Conservation (phyloP, 2,113 vertebrate species). For the Channa argus region DNA sequence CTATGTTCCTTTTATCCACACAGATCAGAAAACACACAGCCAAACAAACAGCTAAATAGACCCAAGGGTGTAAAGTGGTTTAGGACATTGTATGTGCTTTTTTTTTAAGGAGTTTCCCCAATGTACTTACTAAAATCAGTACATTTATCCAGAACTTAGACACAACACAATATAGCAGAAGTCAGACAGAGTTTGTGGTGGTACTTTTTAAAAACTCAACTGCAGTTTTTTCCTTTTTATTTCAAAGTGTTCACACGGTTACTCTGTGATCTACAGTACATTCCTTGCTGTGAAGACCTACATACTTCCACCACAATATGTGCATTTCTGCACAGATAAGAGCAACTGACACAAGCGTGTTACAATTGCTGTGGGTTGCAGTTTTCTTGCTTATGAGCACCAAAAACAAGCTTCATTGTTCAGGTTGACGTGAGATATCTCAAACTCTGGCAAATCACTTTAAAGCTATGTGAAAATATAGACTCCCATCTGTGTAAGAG, state of each 20-base stretch:
- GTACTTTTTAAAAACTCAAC: background rate
- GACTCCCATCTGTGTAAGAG: background rate
- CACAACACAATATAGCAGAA: background rate
- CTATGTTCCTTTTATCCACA: slow-evolving; percentile 11
- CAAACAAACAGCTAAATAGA: slow-evolving; percentile 16
- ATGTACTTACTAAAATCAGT: background rate
- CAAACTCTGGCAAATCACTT: slow-evolving; percentile 2
- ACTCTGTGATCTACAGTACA: background rate
- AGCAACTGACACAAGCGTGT: background rate
- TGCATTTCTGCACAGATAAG: background rate
- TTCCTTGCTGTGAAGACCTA: background rate
- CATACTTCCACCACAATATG: background rate
- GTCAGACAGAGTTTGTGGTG: background rate
- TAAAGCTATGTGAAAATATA: slow-evolving; percentile 10
- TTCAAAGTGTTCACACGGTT: background rate
- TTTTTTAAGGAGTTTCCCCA: background rate
- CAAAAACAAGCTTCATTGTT: background rate
- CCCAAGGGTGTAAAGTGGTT: slow-evolving; percentile 2
- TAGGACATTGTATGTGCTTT: background rate
- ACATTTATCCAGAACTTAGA: background rate
- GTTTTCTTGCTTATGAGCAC: background rate
- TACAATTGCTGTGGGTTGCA: background rate
- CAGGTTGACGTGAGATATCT: background rate
- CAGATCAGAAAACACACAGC: slow-evolving; percentile 16
- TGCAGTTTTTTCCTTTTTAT: background rate